A percentile compares a stretch with the other conserved stretches of the same genome.
phyloP scores from a whole-genome alignment of 2,113 vertebrate genomes.

The Heptranchias perlo region DNA sequence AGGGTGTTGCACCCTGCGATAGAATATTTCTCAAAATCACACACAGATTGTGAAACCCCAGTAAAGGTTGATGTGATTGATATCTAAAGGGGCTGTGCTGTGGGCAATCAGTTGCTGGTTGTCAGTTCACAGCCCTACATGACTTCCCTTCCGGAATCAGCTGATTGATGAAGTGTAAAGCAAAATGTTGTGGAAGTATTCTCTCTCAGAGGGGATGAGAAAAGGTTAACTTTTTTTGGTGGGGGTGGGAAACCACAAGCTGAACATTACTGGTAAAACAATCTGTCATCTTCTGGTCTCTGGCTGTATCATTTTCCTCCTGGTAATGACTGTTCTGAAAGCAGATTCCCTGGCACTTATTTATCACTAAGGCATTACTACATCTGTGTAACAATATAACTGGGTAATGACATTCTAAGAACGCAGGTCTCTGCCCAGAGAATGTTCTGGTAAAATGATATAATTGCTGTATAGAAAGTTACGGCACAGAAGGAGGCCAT shows the following conservation, averaged over 20 bases:
- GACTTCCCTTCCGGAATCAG: slow-evolving; percentile 9
- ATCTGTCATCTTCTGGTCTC: not conserved
- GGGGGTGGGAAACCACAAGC: not conserved
- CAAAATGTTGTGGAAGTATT: slow-evolving; percentile 17
- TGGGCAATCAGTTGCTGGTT: not conserved
- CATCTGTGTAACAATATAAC: not conserved
- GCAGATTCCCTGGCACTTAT: not conserved
- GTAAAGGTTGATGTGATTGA: not conserved
- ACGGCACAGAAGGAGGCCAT: no score
- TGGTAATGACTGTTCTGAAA: not conserved
- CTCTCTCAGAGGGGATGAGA: not conserved
- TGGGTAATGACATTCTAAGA: not conserved
- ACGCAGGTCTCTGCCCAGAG: not conserved
- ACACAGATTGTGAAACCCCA: not conserved
- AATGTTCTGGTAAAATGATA: not conserved
- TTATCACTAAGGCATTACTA: not conserved
- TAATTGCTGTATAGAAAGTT: not conserved
- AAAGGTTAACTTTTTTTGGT: not conserved
- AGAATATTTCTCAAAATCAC: not conserved
- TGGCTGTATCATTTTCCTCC: not conserved
- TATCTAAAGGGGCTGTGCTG: not conserved
- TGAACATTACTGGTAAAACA: not conserved
- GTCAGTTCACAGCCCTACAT: not conserved
- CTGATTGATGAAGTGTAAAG: slow-evolving; percentile 33
- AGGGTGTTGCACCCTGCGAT: not conserved